These are phyloP conservation scores for Lasioglossum villosulum DNA, from an alignment of 2,888 invertebrate species.

Conservation along the genomic window DNA sequence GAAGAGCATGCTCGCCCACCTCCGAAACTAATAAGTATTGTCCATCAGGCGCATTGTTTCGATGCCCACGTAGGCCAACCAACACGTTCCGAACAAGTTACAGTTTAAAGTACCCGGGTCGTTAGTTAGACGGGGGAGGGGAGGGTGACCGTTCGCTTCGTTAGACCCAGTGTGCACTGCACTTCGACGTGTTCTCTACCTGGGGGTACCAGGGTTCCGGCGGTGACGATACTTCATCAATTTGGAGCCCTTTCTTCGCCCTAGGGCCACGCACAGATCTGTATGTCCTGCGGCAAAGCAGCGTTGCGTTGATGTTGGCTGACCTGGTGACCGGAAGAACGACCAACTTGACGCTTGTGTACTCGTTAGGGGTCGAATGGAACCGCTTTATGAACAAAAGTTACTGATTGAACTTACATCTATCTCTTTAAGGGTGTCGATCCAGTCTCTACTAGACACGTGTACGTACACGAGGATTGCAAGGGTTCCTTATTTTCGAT, in stretches of 20 bases:
- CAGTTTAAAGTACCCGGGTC: conserved; percentile 70
- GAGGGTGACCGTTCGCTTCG: conserved; percentile 53
- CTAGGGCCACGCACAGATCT: neutral
- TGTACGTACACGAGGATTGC: no score
- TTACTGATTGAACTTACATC: neutral
- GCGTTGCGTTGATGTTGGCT: neutral
- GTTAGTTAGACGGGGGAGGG: conserved; percentile 59
- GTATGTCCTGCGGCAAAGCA: no score
- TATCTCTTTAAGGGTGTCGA: no score
- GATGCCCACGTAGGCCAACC: conserved; percentile 75
- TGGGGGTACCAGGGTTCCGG: conserved; percentile 29
- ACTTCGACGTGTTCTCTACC: conserved; percentile 6
- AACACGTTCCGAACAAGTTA: conserved; percentile 71
- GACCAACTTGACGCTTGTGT: neutral
- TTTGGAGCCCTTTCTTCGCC: conserved; percentile 3
- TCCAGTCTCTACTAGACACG: no score
- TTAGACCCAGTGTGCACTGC: conserved; percentile 42
- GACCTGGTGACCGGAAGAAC: neutral
- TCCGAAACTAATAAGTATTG: conserved; percentile 79
- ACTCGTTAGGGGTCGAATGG: neutral
- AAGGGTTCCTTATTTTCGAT: no score
- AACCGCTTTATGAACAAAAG: neutral
- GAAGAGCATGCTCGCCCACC: conserved; percentile 76
- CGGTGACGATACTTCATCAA: conserved; percentile 23
- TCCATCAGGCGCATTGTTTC: conserved; percentile 78